These are phyloP conservation scores for Aphaenogaster rudis DNA, from an alignment of 1,140 invertebrate species.

Conservation along the genomic window DNA sequence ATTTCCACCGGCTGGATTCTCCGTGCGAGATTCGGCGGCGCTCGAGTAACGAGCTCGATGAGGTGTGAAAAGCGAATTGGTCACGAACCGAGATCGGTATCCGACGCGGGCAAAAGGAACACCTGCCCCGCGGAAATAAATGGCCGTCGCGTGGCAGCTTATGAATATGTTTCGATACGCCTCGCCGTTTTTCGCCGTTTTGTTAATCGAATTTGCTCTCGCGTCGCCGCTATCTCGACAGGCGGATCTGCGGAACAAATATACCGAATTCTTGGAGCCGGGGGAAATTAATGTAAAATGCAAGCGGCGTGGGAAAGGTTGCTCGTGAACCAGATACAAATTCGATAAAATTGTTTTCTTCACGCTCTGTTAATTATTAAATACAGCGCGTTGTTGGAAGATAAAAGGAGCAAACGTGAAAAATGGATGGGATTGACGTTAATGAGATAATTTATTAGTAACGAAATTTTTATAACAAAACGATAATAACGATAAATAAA, in stretches of 20 bases:
- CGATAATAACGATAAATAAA: neutral
- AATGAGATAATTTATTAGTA: neutral
- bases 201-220: constrained; percentile 47
- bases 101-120: constrained; percentile 9
- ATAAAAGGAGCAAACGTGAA: neutral
- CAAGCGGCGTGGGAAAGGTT: neutral
- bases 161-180: constrained; percentile 55
- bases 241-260: neutral
- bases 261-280: neutral
- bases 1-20: neutral
- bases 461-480: neutral
- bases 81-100: constrained; percentile 60
- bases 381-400: neutral
- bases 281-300: neutral
- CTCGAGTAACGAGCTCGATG: constrained; percentile 37
- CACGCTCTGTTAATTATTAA: constrained; percentile 17
- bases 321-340: neutral
- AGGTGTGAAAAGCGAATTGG: constrained; percentile 60
- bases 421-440: neutral
- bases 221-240: neutral
- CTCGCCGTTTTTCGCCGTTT: constrained; percentile 20
- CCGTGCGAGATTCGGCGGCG: constrained; percentile 14
- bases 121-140: constrained; percentile 34
- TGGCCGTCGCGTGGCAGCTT: constrained; percentile 25
- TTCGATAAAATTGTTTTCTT: neutral